Evolutionary conservation across 2,888 invertebrate genomes (phyloP).

Genomic region (Eilema depressum): DNA sequence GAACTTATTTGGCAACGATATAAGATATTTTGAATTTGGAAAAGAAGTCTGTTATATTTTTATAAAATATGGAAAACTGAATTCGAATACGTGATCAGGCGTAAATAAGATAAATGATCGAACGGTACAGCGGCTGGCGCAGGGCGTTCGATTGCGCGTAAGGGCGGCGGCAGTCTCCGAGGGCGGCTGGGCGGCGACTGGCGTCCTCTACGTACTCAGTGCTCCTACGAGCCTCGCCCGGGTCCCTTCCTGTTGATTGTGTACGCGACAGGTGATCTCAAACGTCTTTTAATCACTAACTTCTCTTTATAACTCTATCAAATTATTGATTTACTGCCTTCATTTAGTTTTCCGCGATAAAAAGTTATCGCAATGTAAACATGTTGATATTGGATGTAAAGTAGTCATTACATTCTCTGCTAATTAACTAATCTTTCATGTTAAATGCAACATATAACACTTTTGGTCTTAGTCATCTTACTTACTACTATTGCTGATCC

Average conservation of each 20-base stretch:
- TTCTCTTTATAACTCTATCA: constrained; percentile 53
- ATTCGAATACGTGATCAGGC: constrained; percentile 52
- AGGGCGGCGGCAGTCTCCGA: constrained; percentile 66
- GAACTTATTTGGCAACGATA: constrained; percentile 49
- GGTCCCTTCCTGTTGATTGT: constrained; percentile 81
- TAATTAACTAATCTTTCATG: neutral
- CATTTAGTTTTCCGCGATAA: neutral
- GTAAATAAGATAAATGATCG: constrained; percentile 56
- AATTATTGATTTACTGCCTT: constrained; percentile 44
- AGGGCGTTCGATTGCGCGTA: constrained; percentile 55
- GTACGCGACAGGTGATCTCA: constrained; percentile 82
- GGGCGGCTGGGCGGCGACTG: constrained; percentile 85
- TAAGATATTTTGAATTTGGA: constrained; percentile 41
- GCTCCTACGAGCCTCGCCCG: constrained; percentile 78
- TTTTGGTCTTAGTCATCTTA: neutral
- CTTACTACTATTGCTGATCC: neutral
- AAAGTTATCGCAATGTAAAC: neutral
- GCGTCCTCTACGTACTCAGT: constrained; percentile 67
- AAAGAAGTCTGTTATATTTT: constrained; percentile 41
- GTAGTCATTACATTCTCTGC: neutral
- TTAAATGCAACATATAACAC: neutral
- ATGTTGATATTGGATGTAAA: neutral
- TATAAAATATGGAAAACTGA: constrained; percentile 43
- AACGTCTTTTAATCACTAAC: constrained; percentile 62
- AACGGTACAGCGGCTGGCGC: constrained; percentile 43